Conservation (phyloP, 2,113 vertebrate species). For the Psilopogon haemacephalus region DNA sequence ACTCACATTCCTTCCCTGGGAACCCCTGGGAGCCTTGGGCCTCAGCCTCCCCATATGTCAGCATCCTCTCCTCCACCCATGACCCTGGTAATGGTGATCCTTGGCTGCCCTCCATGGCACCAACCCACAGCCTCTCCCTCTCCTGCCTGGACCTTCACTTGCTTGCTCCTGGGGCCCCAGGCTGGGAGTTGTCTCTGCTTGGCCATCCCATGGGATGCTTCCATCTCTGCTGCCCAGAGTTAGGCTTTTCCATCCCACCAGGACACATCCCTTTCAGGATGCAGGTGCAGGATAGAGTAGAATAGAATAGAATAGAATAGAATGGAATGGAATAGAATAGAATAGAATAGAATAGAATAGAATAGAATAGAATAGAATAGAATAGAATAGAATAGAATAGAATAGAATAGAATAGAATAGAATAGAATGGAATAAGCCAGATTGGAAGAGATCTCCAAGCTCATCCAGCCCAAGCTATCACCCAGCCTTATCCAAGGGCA, state of each 20-base stretch:
- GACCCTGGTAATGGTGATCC: neutral
- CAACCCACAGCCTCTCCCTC: neutral
- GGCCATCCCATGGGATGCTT: neutral
- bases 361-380: too few relatives aligned
- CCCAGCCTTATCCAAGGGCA: too few relatives aligned
- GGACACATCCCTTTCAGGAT: neutral
- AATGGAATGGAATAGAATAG: too few relatives aligned
- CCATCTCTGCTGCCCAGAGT: neutral
- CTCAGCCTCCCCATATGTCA: neutral
- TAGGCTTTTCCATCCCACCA: neutral
- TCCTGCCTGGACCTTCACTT: neutral
- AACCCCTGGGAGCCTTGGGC: fast-evolving
- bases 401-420: too few relatives aligned
- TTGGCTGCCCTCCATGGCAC: neutral
- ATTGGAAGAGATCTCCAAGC: too few relatives aligned
- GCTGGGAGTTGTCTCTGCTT: neutral
- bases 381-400: too few relatives aligned
- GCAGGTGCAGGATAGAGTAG: too few relatives aligned
- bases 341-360: too few relatives aligned
- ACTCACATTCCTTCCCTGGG: neutral
- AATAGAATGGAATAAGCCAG: too few relatives aligned
- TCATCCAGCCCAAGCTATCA: too few relatives aligned
- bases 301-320: too few relatives aligned
- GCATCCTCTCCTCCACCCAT: neutral
- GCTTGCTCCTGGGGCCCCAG: neutral